A percentile compares a stretch with the other conserved stretches of the same genome.
phyloP scores from a whole-genome alignment of 2,113 vertebrate genomes.

The Tapirus terrestris region DNA sequence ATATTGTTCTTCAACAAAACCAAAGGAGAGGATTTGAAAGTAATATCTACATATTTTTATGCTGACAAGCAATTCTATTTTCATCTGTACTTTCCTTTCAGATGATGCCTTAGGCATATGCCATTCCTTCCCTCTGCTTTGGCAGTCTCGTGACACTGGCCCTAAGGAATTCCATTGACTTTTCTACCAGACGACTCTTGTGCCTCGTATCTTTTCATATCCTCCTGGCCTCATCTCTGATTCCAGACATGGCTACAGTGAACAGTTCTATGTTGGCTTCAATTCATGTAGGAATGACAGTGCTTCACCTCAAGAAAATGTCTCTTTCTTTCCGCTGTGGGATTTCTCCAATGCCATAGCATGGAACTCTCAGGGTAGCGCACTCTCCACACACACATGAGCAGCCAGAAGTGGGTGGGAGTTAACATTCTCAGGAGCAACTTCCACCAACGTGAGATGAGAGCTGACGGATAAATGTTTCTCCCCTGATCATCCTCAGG shows the following conservation, averaged over 20 bases:
- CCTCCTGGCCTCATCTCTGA: neutral
- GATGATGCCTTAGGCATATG: neutral
- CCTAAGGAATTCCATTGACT: neutral
- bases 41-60: neutral
- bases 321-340: neutral
- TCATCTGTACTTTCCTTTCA: neutral
- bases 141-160: neutral
- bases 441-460: neutral
- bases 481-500: neutral
- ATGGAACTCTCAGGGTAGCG: neutral
- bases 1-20: neutral
- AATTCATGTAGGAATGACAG: neutral
- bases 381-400: neutral
- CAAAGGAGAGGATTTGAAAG: neutral
- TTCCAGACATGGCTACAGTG: neutral
- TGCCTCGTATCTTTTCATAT: neutral
- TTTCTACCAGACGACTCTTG: neutral
- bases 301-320: neutral
- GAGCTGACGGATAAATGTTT: neutral
- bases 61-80: neutral
- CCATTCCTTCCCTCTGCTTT: neutral
- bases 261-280: neutral
- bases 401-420: neutral
- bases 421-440: neutral
- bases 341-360: neutral